Conservation (phyloP, 2,797 vertebrate species). For the Poliocrania exsul region DNA sequence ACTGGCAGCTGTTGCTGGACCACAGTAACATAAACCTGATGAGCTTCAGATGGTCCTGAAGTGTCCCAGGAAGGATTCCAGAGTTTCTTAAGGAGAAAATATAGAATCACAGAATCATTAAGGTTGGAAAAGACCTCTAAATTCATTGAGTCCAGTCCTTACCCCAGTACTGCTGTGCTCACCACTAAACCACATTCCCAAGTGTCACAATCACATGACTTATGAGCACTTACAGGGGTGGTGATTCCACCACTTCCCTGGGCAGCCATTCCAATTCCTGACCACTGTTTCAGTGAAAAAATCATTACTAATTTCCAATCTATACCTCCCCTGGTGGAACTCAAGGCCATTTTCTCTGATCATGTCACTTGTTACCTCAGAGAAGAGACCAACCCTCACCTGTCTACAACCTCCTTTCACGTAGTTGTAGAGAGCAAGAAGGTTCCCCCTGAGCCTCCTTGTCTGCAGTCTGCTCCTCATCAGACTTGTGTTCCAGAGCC, state of each 20-base stretch:
- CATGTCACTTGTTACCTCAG: not conserved
- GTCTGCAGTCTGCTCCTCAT: not conserved
- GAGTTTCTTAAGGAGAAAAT: not conserved
- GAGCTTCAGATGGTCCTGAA: not conserved
- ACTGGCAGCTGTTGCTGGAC: not conserved
- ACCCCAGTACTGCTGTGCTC: rapidly evolving
- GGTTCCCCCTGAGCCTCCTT: not conserved
- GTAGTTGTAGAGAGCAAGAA: not conserved
- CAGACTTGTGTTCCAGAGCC: not conserved
- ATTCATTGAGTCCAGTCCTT: not conserved
- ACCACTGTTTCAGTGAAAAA: not conserved
- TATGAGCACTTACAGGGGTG: no score
- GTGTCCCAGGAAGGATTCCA: not conserved
- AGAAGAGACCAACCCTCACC: not conserved
- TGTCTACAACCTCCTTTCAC: not conserved
- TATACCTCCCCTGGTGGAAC: not conserved
- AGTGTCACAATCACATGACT: not conserved
- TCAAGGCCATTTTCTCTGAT: not conserved
- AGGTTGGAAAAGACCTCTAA: not conserved
- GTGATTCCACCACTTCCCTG: not conserved
- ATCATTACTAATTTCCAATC: not conserved
- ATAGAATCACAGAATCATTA: not conserved
- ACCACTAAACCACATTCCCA: not conserved
- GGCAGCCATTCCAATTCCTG: not conserved
- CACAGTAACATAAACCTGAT: not conserved